Percentiles rank a stretch among this genome's conserved stretches.
These are phyloP conservation scores for Papilio polyxenes DNA, from an alignment of 1,140 invertebrate genomes.

Conservation along the genomic window DNA sequence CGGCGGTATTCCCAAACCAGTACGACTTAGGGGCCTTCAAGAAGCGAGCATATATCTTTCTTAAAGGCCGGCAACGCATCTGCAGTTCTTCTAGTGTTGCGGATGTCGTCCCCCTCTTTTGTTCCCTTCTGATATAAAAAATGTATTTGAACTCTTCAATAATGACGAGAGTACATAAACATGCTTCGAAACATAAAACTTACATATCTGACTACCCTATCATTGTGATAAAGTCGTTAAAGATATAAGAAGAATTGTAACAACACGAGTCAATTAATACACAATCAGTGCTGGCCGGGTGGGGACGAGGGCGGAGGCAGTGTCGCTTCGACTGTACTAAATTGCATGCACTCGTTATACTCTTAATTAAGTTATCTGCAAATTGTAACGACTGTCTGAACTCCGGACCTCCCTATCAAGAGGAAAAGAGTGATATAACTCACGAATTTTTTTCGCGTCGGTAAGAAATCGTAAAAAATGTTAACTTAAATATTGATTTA, in stretches of 20 bases:
- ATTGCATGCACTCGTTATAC: not conserved
- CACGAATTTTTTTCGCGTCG: not conserved
- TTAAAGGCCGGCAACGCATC: too few relatives aligned
- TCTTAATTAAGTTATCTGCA: constrained; percentile 2
- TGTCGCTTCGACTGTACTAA: not conserved
- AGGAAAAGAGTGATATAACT: not conserved
- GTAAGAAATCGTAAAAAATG: not conserved
- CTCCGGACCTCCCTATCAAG: not conserved
- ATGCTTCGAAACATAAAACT: too few relatives aligned
- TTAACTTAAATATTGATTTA: too few relatives aligned
- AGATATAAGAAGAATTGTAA: not conserved
- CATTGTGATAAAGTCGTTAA: not conserved
- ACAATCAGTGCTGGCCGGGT: not conserved
- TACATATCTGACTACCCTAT: not conserved
- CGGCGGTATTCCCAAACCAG: too few relatives aligned
- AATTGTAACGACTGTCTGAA: not conserved
- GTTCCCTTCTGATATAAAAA: too few relatives aligned
- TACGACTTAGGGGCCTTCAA: too few relatives aligned
- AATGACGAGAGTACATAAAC: too few relatives aligned
- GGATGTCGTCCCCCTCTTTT: too few relatives aligned
- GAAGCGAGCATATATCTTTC: too few relatives aligned
- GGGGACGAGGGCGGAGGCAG: not conserved
- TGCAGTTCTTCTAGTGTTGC: too few relatives aligned
- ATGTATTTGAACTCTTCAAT: too few relatives aligned
- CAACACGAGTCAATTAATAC: not conserved